Evolutionary conservation across 2,888 invertebrate species (phyloP).

Genomic region (Rhagophthalmus giganteus): DNA sequence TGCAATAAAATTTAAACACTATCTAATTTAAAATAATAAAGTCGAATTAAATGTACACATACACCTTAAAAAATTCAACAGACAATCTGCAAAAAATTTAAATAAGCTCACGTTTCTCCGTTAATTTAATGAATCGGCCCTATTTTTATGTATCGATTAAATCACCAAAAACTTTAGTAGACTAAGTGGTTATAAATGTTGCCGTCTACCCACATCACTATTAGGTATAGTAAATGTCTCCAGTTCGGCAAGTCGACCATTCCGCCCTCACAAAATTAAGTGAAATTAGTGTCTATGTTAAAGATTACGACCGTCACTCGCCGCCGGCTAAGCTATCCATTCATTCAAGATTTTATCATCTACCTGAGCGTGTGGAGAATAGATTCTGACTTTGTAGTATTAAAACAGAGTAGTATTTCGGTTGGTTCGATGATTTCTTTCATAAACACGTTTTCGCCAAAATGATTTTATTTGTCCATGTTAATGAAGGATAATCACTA

Average conservation of each 20-base stretch:
- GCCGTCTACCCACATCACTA: conserved; percentile 30
- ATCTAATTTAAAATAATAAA: too few relatives aligned
- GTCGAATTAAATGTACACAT: not conserved
- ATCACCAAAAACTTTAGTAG: conserved; percentile 21
- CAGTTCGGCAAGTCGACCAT: conserved; percentile 28
- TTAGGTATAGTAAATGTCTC: conserved; percentile 26
- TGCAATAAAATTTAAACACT: too few relatives aligned
- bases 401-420: not conserved
- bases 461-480: not conserved
- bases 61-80: not conserved
- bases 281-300: conserved; percentile 31
- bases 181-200: conserved; percentile 34
- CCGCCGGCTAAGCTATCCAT: conserved; percentile 19
- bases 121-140: too few relatives aligned
- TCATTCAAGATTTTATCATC: conserved; percentile 28
- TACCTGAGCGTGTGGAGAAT: conserved; percentile 14
- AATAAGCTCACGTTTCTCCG: too few relatives aligned
- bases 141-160: not conserved
- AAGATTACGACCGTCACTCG: conserved; percentile 26
- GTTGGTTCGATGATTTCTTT: not conserved
- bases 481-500: too few relatives aligned
- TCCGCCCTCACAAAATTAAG: conserved; percentile 29
- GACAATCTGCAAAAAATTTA: too few relatives aligned
- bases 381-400: not conserved
- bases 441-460: not conserved